Evolutionary conservation across 1,140 invertebrate genomes (phyloP).

Genomic region (Drosophila hydei): DNA sequence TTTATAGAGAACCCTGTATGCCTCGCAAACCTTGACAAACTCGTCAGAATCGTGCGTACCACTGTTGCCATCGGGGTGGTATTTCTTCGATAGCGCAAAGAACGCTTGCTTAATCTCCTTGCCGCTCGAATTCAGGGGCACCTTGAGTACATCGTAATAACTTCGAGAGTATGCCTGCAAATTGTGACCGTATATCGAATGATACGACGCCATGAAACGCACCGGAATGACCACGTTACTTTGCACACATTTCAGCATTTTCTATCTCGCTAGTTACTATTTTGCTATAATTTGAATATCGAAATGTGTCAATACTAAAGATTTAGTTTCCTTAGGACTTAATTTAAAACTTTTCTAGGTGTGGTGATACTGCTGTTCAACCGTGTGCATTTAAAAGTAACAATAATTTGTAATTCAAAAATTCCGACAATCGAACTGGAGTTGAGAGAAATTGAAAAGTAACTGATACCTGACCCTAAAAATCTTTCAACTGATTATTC

Average conservation of each 20-base stretch:
- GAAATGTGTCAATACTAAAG: too few species aligned
- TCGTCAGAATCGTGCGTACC: constrained; percentile 28
- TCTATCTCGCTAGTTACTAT: not conserved
- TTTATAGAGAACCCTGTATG: constrained; percentile 50
- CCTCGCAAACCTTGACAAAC: constrained; percentile 60
- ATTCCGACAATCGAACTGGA: too few species aligned
- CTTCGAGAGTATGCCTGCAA: constrained; percentile 19
- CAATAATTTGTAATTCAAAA: constrained; percentile 28
- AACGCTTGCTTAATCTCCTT: constrained; percentile 57
- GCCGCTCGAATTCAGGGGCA: constrained; percentile 35
- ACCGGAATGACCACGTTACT: not conserved
- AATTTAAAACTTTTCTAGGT: too few species aligned
- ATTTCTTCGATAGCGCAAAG: constrained; percentile 60
- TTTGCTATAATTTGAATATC: constrained; percentile 19
- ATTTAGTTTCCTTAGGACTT: too few species aligned
- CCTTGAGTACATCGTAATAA: constrained; percentile 62
- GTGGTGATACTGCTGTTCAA: too few species aligned
- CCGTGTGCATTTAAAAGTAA: not conserved
- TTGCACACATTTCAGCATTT: constrained; percentile 39
- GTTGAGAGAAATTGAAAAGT: too few species aligned
- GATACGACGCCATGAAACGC: constrained; percentile 32
- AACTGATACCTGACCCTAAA: too few species aligned
- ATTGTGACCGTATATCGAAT: constrained; percentile 8
- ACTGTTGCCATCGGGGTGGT: constrained; percentile 55
- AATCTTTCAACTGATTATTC: too few species aligned